Conservation (phyloP, 2,113 vertebrate genomes). For the Ceyx margarethae region DNA sequence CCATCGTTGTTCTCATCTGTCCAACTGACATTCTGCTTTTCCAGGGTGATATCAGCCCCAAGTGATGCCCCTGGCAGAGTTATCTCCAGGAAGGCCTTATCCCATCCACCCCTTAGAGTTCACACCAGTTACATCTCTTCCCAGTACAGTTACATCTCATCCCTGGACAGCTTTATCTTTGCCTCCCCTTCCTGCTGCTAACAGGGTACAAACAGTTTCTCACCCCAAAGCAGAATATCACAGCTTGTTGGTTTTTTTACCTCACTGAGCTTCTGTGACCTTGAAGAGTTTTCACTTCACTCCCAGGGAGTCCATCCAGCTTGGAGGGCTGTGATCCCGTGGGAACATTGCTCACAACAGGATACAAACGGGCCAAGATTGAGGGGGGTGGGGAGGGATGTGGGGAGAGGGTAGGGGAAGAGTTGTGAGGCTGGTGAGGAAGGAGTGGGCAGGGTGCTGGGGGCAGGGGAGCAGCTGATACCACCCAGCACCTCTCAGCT, state of each 20-base stretch:
- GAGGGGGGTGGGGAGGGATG: background rate
- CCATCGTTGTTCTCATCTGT: rapidly evolving
- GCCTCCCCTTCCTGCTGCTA: background rate
- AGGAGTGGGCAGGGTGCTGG: background rate
- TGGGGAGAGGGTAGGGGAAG: background rate
- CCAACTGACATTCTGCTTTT: background rate
- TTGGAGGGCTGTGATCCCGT: rapidly evolving
- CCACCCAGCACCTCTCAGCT: rapidly evolving
- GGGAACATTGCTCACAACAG: background rate
- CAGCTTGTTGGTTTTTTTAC: background rate
- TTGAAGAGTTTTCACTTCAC: background rate
- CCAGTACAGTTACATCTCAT: background rate
- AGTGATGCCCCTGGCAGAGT: rapidly evolving
- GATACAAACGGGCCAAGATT: rapidly evolving
- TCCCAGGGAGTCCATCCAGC: background rate
- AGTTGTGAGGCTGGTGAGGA: background rate
- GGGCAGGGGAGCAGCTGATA: background rate
- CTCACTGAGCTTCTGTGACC: background rate
- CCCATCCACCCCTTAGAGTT: background rate
- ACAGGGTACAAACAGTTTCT: rapidly evolving
- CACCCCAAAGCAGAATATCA: background rate
- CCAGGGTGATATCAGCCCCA: rapidly evolving
- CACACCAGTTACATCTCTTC: background rate
- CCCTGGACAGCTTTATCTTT: background rate
- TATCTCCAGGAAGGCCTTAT: rapidly evolving